These are phyloP conservation scores for Arvicola amphibius DNA, from an alignment of 2,797 vertebrate genomes.

Conservation along the genomic window DNA sequence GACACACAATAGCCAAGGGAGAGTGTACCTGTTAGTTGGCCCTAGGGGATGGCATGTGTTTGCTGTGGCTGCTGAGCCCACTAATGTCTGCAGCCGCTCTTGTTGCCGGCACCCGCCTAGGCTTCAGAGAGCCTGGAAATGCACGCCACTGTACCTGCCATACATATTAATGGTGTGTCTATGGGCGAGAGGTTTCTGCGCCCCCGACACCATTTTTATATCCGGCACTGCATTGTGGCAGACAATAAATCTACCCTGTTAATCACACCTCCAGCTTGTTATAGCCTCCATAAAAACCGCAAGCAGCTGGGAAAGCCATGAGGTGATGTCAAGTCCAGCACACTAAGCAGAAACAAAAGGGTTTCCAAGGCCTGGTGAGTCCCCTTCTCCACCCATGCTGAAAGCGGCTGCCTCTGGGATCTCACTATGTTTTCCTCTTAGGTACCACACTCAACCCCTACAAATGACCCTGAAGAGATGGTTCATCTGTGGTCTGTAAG, in stretches of 20 bases:
- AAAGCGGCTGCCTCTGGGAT: slow-evolving; percentile 81
- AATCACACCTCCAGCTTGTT: slow-evolving; percentile 87
- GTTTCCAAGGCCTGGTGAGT: slow-evolving; percentile 82
- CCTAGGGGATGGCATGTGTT: neutral
- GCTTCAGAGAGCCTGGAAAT: slow-evolving; percentile 67
- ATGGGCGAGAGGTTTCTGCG: slow-evolving; percentile 84
- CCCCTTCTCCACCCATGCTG: slow-evolving; percentile 75
- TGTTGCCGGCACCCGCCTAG: slow-evolving; percentile 8
- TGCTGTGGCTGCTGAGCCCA: neutral
- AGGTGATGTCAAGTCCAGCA: slow-evolving; percentile 87
- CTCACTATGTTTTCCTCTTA: slow-evolving; percentile 35
- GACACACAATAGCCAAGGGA: neutral
- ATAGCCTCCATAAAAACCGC: slow-evolving; percentile 85
- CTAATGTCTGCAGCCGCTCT: neutral
- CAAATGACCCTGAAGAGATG: neutral
- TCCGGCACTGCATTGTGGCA: slow-evolving; percentile 82
- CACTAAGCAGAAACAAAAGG: slow-evolving; percentile 83
- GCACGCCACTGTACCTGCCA: slow-evolving; percentile 75
- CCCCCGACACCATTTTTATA: slow-evolving; percentile 86
- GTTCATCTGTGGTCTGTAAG: neutral
- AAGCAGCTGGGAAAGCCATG: slow-evolving; percentile 88
- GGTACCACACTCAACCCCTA: slow-evolving; percentile 60
- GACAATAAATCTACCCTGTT: slow-evolving; percentile 88
- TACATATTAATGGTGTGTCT: slow-evolving; percentile 84
- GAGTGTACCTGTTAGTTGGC: neutral